Conservation (phyloP, 2,888 invertebrate species). For the Acanthopleura granulata region DNA sequence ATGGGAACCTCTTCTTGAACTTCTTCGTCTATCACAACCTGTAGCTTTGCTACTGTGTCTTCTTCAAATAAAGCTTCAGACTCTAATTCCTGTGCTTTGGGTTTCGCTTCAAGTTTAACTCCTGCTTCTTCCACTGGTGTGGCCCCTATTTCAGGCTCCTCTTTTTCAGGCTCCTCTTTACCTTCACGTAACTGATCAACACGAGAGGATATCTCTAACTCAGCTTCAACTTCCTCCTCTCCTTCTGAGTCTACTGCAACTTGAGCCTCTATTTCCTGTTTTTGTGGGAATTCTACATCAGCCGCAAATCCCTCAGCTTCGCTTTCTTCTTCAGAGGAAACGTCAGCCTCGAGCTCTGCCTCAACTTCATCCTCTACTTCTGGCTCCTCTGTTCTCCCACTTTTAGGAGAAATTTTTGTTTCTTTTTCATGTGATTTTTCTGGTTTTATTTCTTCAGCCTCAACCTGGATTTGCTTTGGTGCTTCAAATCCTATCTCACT, state of each 20-base stretch:
- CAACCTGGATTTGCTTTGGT: too few relatives aligned
- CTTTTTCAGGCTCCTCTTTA: background rate
- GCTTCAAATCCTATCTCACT: too few relatives aligned
- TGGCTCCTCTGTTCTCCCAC: constrained; percentile 57
- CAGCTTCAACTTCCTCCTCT: background rate
- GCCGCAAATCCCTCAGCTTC: constrained; percentile 34
- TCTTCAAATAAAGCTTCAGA: too few relatives aligned
- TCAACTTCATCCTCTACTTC: constrained; percentile 74
- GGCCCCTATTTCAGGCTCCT: constrained; percentile 18
- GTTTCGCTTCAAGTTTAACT: too few relatives aligned
- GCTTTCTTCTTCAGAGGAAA: constrained; percentile 63
- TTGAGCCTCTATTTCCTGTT: constrained; percentile 44
- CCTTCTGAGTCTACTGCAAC: background rate
- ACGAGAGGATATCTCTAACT: background rate
- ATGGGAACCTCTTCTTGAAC: constrained; percentile 26
- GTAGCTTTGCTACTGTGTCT: constrained; percentile 11
- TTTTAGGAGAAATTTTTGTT: background rate
- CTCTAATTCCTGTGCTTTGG: too few relatives aligned
- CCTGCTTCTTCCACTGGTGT: constrained; percentile 20
- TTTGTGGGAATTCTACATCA: background rate
- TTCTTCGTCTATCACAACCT: constrained; percentile 29
- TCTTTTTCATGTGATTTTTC: too few relatives aligned
- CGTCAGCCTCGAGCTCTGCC: constrained; percentile 30
- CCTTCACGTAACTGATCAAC: background rate
- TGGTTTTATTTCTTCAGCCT: too few relatives aligned